Conservation (phyloP, 2,797 vertebrate genomes). For the Poecilia gillii region DNA sequence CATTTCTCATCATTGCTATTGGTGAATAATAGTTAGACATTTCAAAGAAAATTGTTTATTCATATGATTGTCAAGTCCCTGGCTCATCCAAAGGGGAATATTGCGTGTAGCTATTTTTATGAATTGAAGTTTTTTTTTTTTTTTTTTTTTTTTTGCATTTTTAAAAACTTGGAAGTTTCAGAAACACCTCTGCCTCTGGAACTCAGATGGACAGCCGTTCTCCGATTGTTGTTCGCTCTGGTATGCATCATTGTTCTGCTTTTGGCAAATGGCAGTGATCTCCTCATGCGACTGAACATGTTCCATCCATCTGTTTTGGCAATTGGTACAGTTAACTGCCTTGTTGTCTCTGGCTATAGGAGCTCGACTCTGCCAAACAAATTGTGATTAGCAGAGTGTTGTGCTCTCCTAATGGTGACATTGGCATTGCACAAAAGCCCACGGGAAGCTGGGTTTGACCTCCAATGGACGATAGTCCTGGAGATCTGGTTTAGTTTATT, state of each 20-base stretch:
- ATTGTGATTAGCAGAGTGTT: neutral
- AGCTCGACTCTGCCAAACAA: neutral
- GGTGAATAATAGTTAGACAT: neutral
- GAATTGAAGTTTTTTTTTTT: neutral
- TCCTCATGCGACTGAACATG: neutral
- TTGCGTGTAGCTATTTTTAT: neutral
- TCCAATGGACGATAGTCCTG: neutral
- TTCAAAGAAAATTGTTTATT: neutral
- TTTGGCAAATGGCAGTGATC: conserved; percentile 2
- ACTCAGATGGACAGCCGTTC: neutral
- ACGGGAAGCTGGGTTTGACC: conserved; percentile 6
- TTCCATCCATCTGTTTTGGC: neutral
- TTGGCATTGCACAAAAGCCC: neutral
- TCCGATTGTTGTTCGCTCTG: neutral
- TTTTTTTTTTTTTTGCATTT: neutral
- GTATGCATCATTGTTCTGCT: neutral
- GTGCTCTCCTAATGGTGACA: neutral
- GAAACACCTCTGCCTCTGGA: neutral
- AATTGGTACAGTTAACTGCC: neutral
- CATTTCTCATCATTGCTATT: neutral
- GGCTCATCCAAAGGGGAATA: neutral
- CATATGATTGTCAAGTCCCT: neutral
- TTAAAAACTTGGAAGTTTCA: neutral
- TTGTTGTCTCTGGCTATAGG: neutral
- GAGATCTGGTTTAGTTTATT: neutral